Conservation (phyloP, 2,888 invertebrate genomes). For the Watsonalla cultraria region DNA sequence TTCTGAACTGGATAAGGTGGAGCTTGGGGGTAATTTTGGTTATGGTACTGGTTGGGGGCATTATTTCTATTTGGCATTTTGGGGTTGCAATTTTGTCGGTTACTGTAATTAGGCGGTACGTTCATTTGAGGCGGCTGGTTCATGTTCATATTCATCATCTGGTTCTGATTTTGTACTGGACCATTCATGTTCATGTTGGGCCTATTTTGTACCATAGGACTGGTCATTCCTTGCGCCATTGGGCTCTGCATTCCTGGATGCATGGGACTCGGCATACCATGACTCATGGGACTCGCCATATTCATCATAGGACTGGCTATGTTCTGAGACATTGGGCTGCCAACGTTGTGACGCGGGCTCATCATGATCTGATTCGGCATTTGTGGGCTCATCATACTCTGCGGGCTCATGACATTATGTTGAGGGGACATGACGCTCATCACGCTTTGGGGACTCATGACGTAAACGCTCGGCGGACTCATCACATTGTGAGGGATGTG, state of each 20-base stretch:
- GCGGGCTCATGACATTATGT: constrained; percentile 71
- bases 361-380: constrained; percentile 70
- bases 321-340: constrained; percentile 63
- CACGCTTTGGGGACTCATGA: constrained; percentile 71
- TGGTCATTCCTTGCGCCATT: constrained; percentile 62
- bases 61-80: constrained; percentile 58
- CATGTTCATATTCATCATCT: constrained; percentile 35
- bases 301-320: constrained; percentile 60
- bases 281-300: constrained; percentile 61
- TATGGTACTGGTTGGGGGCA: constrained; percentile 56
- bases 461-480: constrained; percentile 67
- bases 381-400: constrained; percentile 68
- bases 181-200: constrained; percentile 58
- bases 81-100: constrained; percentile 49
- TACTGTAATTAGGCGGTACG: constrained; percentile 42
- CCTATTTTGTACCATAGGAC: constrained; percentile 68
- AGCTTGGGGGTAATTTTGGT: constrained; percentile 55
- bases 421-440: constrained; percentile 75
- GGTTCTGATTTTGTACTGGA: constrained; percentile 44
- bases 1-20: constrained; percentile 56
- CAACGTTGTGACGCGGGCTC: constrained; percentile 64
- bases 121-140: constrained; percentile 41
- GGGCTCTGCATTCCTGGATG: constrained; percentile 65
- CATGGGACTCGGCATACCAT: constrained; percentile 69
- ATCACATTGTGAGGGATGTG: constrained; percentile 57